Evolutionary conservation across 2,888 invertebrate genomes (phyloP).

Genomic region (Lycia hirtaria): DNA sequence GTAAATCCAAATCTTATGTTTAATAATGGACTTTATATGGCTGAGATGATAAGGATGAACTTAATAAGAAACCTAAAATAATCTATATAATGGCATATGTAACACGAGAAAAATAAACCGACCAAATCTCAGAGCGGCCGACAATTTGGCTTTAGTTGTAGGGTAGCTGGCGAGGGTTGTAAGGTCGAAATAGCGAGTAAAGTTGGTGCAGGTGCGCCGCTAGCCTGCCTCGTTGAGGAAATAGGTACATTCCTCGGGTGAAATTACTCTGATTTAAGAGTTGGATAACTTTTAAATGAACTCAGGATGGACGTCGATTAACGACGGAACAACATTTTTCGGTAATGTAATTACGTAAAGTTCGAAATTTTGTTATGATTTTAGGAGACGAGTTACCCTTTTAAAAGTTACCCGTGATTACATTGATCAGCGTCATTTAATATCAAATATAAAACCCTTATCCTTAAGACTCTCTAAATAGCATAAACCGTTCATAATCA

Average conservation of each 20-base stretch:
- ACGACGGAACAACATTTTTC: not conserved
- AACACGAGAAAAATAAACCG: too few species aligned
- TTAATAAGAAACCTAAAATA: too few species aligned
- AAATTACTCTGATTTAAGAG: constrained; percentile 28
- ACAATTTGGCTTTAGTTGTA: not conserved
- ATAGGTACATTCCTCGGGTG: constrained; percentile 15
- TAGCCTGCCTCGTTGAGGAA: constrained; percentile 9
- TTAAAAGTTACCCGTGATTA: not conserved
- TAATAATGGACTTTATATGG: too few species aligned
- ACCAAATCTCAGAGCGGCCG: not conserved
- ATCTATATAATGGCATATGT: too few species aligned
- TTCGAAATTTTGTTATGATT: not conserved
- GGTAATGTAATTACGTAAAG: not conserved
- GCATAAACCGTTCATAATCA: too few species aligned
- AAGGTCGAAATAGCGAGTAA: constrained; percentile 8
- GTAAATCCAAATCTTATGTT: too few species aligned
- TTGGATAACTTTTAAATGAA: constrained; percentile 24
- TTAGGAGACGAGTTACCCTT: not conserved
- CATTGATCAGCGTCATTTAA: too few species aligned
- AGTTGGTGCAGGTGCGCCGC: constrained; percentile 27
- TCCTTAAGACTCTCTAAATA: too few species aligned
- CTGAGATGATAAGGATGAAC: too few species aligned
- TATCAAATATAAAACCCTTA: too few species aligned
- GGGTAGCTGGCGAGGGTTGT: constrained; percentile 7
- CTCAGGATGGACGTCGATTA: constrained; percentile 11